Conservation (phyloP, 2,797 vertebrate species). For the Microtus obscurus region DNA sequence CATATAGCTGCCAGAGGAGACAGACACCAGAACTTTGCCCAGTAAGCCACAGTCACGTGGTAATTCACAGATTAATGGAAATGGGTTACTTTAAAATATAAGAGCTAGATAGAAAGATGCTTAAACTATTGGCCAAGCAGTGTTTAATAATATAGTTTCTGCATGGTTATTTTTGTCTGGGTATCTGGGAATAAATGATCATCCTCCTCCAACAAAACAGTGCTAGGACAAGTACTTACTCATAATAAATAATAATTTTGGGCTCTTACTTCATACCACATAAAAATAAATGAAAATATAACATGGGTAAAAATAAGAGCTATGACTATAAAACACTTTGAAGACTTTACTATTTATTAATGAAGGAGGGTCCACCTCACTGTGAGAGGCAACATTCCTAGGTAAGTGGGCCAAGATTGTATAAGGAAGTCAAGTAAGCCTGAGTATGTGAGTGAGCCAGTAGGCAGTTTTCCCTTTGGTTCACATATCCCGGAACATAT, state of each 20-base stretch:
- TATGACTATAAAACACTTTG: neutral
- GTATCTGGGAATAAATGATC: too few relatives aligned
- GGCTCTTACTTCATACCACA: neutral
- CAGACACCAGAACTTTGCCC: too few relatives aligned
- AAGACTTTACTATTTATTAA: neutral
- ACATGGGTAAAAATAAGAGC: neutral
- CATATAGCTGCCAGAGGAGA: too few relatives aligned
- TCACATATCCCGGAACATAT: neutral
- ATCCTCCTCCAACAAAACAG: neutral
- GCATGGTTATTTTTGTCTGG: too few relatives aligned
- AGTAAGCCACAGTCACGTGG: too few relatives aligned
- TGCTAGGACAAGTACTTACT: neutral
- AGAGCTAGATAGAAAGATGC: too few relatives aligned
- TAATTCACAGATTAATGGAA: too few relatives aligned
- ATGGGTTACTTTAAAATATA: too few relatives aligned
- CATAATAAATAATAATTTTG: neutral
- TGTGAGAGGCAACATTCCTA: neutral
- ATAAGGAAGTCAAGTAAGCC: neutral
- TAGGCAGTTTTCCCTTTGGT: too few relatives aligned
- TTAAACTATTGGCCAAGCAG: too few relatives aligned
- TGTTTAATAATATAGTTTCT: too few relatives aligned
- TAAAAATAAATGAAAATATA: neutral
- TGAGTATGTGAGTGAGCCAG: neutral
- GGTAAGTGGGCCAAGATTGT: neutral
- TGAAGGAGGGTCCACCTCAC: neutral